Evolutionary conservation across 2,113 vertebrate species (phyloP).

Genomic region (Physeter macrocephalus): DNA sequence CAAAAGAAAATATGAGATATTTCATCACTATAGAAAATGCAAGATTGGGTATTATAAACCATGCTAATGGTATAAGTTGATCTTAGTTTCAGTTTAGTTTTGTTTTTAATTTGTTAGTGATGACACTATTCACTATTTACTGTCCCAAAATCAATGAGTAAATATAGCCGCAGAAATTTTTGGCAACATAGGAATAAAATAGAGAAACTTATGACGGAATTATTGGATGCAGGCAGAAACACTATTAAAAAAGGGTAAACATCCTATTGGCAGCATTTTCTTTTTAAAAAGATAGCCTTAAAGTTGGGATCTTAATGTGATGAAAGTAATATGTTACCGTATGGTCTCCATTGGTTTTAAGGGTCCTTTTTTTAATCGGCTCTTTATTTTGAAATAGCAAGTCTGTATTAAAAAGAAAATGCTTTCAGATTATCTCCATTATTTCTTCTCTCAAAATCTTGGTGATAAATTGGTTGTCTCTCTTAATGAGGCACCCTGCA

Average conservation of each 20-base stretch:
- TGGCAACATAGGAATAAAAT: neutral
- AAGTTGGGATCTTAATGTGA: neutral
- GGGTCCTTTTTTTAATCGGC: neutral
- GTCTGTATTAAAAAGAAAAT: neutral
- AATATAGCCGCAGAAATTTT: neutral
- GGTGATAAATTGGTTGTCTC: neutral
- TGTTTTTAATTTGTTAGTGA: neutral
- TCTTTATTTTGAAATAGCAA: neutral
- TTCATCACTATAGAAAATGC: neutral
- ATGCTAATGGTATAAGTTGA: neutral
- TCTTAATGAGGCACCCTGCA: neutral
- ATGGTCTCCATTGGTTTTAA: neutral
- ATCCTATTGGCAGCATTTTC: neutral
- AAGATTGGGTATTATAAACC: neutral
- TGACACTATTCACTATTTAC: neutral
- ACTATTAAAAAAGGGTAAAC: neutral
- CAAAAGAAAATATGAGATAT: neutral
- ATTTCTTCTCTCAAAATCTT: neutral
- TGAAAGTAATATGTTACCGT: neutral
- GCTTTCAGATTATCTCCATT: neutral
- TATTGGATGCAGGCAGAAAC: neutral
- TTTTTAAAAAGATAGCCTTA: neutral
- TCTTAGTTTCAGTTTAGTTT: neutral
- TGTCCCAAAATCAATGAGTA: neutral
- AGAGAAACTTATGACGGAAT: neutral